phyloP scores from a whole-genome alignment of 37 sponge, comb jelly and placozoan species.

The Diacarnus erythraeanus region DNA sequence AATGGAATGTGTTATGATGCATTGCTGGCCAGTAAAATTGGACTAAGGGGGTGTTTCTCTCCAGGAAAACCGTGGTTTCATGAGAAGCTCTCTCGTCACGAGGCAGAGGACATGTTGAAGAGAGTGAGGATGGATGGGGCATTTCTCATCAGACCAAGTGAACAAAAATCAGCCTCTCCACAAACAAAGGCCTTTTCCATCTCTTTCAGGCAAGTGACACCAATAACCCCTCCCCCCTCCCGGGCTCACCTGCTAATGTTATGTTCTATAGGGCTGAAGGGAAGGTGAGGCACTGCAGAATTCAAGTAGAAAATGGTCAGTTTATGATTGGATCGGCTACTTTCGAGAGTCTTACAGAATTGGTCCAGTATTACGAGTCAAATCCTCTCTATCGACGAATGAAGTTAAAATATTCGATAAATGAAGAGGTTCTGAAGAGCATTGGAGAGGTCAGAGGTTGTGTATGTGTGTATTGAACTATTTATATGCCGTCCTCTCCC shows the following conservation, averaged over 20 bases:
- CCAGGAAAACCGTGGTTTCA: conserved; percentile 84
- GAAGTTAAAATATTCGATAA: conserved; percentile 94
- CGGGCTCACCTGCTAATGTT: not conserved
- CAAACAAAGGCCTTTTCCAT: conserved; percentile 67
- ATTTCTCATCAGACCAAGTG: conserved; percentile 86
- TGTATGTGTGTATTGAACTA: too few species aligned
- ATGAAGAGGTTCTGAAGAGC: conserved; percentile 83
- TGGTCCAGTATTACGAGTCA: conserved; percentile 90
- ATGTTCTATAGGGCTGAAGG: conserved; percentile 80
- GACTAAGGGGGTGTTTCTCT: not conserved
- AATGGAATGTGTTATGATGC: too few species aligned
- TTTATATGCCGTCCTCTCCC: too few species aligned
- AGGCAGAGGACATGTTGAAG: conserved; percentile 93
- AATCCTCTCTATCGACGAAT: conserved; percentile 96
- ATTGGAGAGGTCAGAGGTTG: conserved; percentile 65
- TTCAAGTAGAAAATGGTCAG: conserved; percentile 70
- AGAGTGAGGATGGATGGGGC: conserved; percentile 94
- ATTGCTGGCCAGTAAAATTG: too few species aligned
- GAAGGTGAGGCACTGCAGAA: conserved; percentile 89
- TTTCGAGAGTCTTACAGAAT: conserved; percentile 92
- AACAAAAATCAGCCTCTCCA: conserved; percentile 9
- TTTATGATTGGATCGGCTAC: conserved; percentile 92
- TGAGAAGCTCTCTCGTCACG: conserved; percentile 55
- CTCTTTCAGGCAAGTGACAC: conserved; percentile 76
- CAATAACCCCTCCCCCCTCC: not conserved